Conservation (phyloP, 2,797 vertebrate genomes). For the Silurus aristotelis region DNA sequence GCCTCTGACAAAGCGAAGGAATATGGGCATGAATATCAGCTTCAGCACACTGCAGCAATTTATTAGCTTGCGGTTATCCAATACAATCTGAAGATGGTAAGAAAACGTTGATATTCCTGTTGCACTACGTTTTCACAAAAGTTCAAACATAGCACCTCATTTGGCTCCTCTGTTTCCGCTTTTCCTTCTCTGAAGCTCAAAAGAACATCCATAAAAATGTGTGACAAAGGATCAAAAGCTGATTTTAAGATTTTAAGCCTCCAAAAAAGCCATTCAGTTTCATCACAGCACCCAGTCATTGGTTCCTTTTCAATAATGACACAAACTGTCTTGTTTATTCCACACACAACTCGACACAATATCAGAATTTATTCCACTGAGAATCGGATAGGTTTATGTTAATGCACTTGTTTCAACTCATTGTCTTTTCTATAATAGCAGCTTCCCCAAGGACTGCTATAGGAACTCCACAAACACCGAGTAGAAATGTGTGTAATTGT, state of each 20-base stretch:
- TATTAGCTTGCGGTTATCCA: constrained; percentile 19
- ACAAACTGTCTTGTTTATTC: background rate
- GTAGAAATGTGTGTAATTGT: background rate
- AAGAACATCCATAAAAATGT: constrained; percentile 58
- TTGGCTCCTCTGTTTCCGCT: constrained; percentile 53
- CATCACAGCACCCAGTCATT: background rate
- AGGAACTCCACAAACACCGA: background rate
- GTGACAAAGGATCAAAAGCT: constrained; percentile 58
- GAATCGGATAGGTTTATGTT: background rate
- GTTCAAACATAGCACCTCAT: constrained; percentile 35
- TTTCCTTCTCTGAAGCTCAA: constrained; percentile 64
- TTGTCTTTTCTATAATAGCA: background rate
- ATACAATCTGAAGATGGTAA: constrained; percentile 19
- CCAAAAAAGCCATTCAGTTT: constrained; percentile 20
- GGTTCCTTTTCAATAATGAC: too few species aligned
- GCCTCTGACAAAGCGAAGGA: background rate
- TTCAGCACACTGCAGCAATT: background rate
- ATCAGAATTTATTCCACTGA: background rate
- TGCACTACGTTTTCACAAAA: constrained; percentile 34
- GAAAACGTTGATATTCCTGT: constrained; percentile 43
- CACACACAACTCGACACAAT: background rate
- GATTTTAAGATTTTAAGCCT: constrained; percentile 33
- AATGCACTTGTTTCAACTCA: background rate
- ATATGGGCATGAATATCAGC: background rate
- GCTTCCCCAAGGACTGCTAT: background rate